phyloP scores from a whole-genome alignment of 2,888 invertebrate genomes.

The Meandrusa payeni region DNA sequence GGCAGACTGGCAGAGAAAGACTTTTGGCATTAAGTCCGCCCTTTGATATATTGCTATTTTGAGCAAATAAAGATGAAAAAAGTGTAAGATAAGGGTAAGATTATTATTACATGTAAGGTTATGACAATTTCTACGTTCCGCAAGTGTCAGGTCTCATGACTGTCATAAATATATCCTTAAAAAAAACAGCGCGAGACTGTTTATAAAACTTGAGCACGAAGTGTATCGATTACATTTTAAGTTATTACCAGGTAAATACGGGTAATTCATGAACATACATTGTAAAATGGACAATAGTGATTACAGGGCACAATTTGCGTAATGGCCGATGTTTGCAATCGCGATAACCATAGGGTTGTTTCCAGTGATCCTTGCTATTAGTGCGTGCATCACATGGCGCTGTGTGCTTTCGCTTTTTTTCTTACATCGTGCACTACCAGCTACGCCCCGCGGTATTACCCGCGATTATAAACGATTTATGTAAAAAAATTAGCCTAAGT shows the following conservation, averaged over 20 bases:
- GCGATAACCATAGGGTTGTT: conserved; percentile 31
- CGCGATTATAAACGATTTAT: no score
- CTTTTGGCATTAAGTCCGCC: no score
- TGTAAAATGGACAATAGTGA: conserved; percentile 32
- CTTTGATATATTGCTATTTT: no score
- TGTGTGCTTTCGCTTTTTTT: no score
- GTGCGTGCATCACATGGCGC: conserved; percentile 3
- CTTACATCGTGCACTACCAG: no score
- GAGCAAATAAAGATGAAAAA: no score
- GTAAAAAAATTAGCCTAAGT: no score
- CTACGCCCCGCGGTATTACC: no score
- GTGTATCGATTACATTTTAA: conserved; percentile 21
- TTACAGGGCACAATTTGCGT: conserved; percentile 33
- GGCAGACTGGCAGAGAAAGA: no score
- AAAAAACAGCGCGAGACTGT: neutral
- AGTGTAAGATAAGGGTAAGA: no score
- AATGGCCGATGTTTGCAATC: conserved; percentile 33
- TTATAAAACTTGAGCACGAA: conserved; percentile 8
- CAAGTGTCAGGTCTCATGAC: neutral
- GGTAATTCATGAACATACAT: conserved; percentile 22
- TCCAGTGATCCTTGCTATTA: conserved; percentile 15
- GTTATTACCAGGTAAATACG: conserved; percentile 23
- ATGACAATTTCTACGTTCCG: conserved; percentile 4
- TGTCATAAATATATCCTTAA: conserved; percentile 1
- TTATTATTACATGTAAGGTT: no score